Base-by-base conservation (phyloP, 1,140 invertebrate species). In the Rhyzopertha dominica region DNA sequence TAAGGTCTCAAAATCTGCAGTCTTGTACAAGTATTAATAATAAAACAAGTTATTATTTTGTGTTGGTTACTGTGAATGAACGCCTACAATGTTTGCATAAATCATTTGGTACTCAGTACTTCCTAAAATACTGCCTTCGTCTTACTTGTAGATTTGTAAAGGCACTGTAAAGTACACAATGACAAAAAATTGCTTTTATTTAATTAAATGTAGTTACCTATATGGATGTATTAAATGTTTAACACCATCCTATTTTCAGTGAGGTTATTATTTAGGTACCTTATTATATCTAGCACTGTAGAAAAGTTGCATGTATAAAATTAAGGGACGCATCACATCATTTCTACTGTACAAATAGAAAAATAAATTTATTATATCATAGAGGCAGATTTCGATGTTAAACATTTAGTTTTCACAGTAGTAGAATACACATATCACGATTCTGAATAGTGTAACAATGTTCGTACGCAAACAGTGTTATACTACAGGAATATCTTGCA, bases 361-460 rank as follows among this genome's bases (percentile, higher is more conserved):
- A 61, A 58, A 59, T 59, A 61, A 50, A 34, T 40, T 36, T 55
- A 17, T 49, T 28, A 48, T 26, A 47, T 20, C 41, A 34, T 46
- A 25, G 44, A 36, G 47, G 45, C 49, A 47, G 42, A 46, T 42
- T 51, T 54, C 54, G 59, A 61, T 61, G 59, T 61, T 61, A 61
- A 61, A 61, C 59, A 61, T 61, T 61, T 61, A 57, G 52, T 47
- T 41, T 41, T 31, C 30, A 35, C 17, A 24, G 44, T 22, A 22
- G 3, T 42, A 36, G 10, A 38, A 24, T 14, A 38, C 13, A 35
- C 20, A 30, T 14, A 10, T 30, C 18, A 9, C 12, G 18, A 20
- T 16, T 36, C 12, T 36, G 2, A 36, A 14, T 19, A n/a, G 18
- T 19, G 12, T 19, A 36, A 36, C 12, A 19, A 19, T 16, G 5